phyloP scores from a whole-genome alignment of 2,888 invertebrate species.

The Choreutis nemorana region DNA sequence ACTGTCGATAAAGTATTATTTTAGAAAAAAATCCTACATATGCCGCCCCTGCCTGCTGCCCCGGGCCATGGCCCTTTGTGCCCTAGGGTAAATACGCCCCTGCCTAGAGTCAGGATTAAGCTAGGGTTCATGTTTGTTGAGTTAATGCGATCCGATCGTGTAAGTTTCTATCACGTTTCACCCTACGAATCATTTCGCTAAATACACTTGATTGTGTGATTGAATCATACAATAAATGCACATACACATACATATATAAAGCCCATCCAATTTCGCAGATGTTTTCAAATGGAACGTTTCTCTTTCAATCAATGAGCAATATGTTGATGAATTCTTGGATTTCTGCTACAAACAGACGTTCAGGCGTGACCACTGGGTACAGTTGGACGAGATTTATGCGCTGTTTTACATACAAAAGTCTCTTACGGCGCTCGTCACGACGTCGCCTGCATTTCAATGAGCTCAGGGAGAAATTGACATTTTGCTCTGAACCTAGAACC shows the following conservation, averaged over 20 bases:
- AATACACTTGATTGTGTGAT: too few relatives aligned
- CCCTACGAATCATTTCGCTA: background rate
- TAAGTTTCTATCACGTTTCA: background rate
- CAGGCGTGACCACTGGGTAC: conserved; percentile 21
- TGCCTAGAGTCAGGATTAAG: too few relatives aligned
- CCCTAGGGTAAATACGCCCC: too few relatives aligned
- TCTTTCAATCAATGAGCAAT: conserved; percentile 25
- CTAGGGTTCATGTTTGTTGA: too few relatives aligned
- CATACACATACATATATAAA: background rate
- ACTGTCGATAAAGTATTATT: too few relatives aligned
- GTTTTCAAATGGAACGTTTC: conserved; percentile 21
- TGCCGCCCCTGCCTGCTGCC: too few relatives aligned
- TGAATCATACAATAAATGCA: too few relatives aligned
- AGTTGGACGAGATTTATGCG: conserved; percentile 15
- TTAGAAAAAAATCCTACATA: too few relatives aligned
- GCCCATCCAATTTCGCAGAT: background rate
- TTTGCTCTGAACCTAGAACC: conserved; percentile 9
- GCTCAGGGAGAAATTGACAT: conserved; percentile 17
- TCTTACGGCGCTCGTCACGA: conserved; percentile 19
- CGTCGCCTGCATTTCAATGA: conserved; percentile 21
- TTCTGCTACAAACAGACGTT: conserved; percentile 16
- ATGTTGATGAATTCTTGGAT: conserved; percentile 21
- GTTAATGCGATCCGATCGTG: background rate
- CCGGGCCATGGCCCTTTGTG: too few relatives aligned
- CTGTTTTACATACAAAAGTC: conserved; percentile 15